Evolutionary conservation across 1,140 invertebrate species (phyloP).

Genomic region (Dendroctonus valens): DNA sequence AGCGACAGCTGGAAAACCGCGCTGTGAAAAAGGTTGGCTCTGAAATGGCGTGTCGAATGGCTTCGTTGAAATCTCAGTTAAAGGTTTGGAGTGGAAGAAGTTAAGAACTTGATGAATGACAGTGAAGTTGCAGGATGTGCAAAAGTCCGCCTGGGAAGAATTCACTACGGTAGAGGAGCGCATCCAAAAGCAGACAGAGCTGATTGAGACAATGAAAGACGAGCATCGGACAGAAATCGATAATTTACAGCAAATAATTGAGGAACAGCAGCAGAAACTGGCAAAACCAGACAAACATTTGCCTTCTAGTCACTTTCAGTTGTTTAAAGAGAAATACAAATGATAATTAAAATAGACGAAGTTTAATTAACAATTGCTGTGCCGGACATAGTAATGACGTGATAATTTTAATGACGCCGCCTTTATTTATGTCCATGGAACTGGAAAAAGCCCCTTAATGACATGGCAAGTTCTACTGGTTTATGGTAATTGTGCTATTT

Average conservation of each 20-base stretch:
- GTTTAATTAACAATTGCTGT: neutral
- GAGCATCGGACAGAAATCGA: conserved; percentile 55
- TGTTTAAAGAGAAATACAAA: conserved; percentile 45
- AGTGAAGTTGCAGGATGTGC: conserved; percentile 52
- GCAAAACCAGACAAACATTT: conserved; percentile 34
- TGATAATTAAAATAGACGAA: conserved; percentile 17
- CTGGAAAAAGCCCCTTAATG: too few species aligned
- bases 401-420: neutral
- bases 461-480: too few species aligned
- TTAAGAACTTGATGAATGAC: conserved; percentile 1
- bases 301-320: conserved; percentile 41
- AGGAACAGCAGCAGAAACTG: conserved; percentile 55
- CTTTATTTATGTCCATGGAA: too few species aligned
- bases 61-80: conserved; percentile 54
- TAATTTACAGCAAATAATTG: conserved; percentile 53
- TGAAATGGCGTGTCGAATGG: conserved; percentile 55
- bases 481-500: too few species aligned
- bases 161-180: conserved; percentile 55
- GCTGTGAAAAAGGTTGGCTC: conserved; percentile 54
- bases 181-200: conserved; percentile 54
- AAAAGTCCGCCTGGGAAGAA: conserved; percentile 56
- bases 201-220: conserved; percentile 53
- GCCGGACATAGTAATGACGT: neutral
- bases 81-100: conserved; percentile 47
- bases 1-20: conserved; percentile 55